A percentile compares a stretch with the other conserved stretches of the same genome.
These are phyloP conservation scores for Ptychodera flava DNA, from an alignment of 35 echinoderm and acorn worm species.

Conservation along the genomic window DNA sequence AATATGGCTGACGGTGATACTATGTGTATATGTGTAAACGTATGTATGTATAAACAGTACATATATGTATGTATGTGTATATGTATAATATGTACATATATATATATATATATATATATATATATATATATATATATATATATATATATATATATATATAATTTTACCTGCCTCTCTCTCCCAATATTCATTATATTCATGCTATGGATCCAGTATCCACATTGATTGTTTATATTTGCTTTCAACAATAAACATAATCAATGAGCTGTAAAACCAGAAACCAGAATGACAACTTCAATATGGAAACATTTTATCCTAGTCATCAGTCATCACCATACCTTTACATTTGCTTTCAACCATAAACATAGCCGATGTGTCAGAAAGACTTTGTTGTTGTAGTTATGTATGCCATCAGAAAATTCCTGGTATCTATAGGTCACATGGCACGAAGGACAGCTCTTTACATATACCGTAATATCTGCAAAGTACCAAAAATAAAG, in stretches of 20 bases:
- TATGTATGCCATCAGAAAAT: neutral
- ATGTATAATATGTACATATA: no score
- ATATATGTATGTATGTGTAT: no score
- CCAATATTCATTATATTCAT: no score
- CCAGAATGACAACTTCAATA: no score
- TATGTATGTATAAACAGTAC: neutral
- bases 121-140: no score
- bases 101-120: no score
- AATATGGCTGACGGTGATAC: neutral
- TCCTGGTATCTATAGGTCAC: neutral
- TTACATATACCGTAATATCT: neutral
- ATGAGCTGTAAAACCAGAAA: no score
- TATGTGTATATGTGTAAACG: neutral
- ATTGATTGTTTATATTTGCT: neutral
- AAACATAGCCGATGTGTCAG: neutral
- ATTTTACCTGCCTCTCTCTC: no score
- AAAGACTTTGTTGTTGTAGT: neutral
- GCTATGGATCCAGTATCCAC: neutral
- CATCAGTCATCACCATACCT: neutral
- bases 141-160: no score
- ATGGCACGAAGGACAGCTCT: neutral
- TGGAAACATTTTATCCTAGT: no score
- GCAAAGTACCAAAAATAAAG: no score
- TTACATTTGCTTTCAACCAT: neutral
- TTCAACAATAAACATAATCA: neutral